Evolutionary conservation across 2,888 invertebrate species (phyloP).

Genomic region (Willowsia nigromaculata): DNA sequence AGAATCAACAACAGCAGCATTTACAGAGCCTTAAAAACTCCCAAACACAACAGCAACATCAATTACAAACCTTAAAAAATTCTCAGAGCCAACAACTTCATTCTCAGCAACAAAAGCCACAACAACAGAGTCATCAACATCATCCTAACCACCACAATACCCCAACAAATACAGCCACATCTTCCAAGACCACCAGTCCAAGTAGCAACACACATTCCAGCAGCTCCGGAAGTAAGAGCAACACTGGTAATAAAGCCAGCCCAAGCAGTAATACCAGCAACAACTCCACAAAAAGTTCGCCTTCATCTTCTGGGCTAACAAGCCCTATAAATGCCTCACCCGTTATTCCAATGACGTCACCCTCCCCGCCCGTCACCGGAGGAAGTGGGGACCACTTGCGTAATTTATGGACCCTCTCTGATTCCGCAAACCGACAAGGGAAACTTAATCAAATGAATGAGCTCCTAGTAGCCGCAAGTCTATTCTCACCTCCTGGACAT

Average conservation of each 20-base stretch:
- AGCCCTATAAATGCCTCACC: conserved; percentile 71
- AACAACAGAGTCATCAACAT: conserved; percentile 48
- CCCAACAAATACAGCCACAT: conserved; percentile 35
- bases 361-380: conserved; percentile 72
- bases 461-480: conserved; percentile 73
- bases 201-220: conserved; percentile 34
- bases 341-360: conserved; percentile 75
- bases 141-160: conserved; percentile 16
- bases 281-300: conserved; percentile 42
- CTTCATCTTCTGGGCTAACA: conserved; percentile 32
- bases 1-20: background rate
- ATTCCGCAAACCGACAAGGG: conserved; percentile 80
- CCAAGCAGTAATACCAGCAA: conserved; percentile 22
- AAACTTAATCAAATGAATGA: conserved; percentile 75
- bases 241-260: background rate
- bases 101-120: conserved; percentile 38
- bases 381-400: conserved; percentile 79
- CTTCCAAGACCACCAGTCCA: conserved; percentile 14
- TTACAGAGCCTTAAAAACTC: conserved; percentile 46
- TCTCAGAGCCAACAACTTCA: conserved; percentile 37
- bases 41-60: conserved; percentile 31
- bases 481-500: conserved; percentile 72
- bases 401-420: conserved; percentile 83
- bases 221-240: background rate
- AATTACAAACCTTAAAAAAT: conserved; percentile 43